Base-by-base conservation (phyloP, 2,797 vertebrate genomes). In the Phalloptychus januarius region DNA sequence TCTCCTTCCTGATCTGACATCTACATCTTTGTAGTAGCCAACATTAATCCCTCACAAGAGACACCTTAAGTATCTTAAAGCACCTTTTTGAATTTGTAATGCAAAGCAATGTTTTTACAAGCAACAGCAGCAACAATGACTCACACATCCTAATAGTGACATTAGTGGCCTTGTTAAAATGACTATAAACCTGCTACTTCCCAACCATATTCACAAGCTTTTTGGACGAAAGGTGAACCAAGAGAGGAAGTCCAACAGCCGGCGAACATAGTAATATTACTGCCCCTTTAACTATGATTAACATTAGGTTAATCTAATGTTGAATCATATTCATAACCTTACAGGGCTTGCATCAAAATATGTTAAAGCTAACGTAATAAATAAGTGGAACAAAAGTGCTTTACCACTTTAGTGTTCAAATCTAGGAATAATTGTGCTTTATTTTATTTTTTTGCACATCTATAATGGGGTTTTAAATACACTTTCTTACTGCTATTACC, bases 401-500 rank as follows among this genome's bases (percentile, higher is more conserved):
- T 58, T 48, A 23, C 7, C 54, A 56, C 75, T 81, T 58, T 31
- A 71, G 74, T 76, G 12, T 65, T 25, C 31, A 20, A 42, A 36
- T 42, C 23, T 42, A 69, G 65, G 23, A n/a, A 69, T 42, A 42
- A 42, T 42, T 42, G 11, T 15, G 65, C 11, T 69, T 25, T 65
- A 1, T 65, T 23, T 25, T 4, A 25, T 20, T 65, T 42, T 69
- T 7, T 15, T 42, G 4, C 15, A 45, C 15, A 45, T 44, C n/a
- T 45, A 70, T 75, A 44, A 85, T 86, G 79, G 44, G 79, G 46
- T 75, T 80, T 74, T 78, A 79, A 89, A 85, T 87, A 73, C 38
- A 80, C 79, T 84, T 77, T 63, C 20, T 61, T 63, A 72, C 83
- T 44, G 42, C 80, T 74, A 92, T 91, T 86, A 90, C 58, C 82